Conservation (phyloP, 2,888 invertebrate genomes). For the Lasius fuliginosus region DNA sequence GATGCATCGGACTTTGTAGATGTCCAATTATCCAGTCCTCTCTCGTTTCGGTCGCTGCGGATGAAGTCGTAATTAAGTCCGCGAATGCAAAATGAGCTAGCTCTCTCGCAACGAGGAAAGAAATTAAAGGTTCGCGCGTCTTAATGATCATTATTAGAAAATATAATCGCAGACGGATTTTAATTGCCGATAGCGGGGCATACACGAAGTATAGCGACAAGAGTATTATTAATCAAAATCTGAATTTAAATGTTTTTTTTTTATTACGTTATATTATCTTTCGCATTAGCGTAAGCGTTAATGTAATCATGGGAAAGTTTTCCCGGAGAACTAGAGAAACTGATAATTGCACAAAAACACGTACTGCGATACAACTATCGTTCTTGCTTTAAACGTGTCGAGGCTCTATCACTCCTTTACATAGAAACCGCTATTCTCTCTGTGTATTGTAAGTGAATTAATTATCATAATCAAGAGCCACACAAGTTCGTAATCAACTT, state of each 20-base stretch:
- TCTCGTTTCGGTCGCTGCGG: conserved; percentile 48
- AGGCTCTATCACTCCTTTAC: conserved; percentile 44
- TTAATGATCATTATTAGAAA: background rate
- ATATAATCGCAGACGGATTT: background rate
- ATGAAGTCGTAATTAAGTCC: conserved; percentile 59
- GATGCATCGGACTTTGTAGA: conserved; percentile 50
- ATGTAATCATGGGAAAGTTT: conserved; percentile 28
- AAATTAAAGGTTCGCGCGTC: conserved; percentile 26
- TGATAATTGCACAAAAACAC: conserved; percentile 46
- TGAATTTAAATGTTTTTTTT: background rate
- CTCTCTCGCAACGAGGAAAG: no score
- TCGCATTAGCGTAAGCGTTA: background rate
- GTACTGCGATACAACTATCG: conserved; percentile 19
- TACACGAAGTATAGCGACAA: background rate
- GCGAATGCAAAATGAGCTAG: conserved; percentile 57
- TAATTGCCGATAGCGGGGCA: background rate
- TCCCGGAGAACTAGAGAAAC: conserved; percentile 13
- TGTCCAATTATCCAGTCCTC: conserved; percentile 65
- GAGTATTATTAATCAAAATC: background rate
- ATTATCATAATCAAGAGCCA: conserved; percentile 55
- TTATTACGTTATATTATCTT: background rate
- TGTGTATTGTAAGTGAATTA: conserved; percentile 45
- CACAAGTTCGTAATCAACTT: conserved; percentile 54
- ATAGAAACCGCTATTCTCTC: conserved; percentile 37
- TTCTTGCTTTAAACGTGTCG: conserved; percentile 18